Evolutionary conservation across 2,888 invertebrate species (phyloP), one percentile per base, ranked within the genome.

Genomic region (Zaprionus lineosus): DNA sequence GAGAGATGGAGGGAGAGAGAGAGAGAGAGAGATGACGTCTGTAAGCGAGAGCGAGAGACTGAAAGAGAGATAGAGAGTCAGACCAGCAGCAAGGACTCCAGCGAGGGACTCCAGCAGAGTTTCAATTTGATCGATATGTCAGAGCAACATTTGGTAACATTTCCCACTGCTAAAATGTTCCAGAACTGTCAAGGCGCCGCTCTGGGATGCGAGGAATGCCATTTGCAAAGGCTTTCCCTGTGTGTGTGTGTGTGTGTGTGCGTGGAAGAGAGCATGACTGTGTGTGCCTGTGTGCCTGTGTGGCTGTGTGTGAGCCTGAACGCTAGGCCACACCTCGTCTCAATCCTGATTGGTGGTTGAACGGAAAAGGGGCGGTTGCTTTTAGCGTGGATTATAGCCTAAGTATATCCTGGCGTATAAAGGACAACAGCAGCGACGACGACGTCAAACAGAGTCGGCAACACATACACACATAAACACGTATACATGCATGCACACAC

Each of bases 311-410:
- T 33, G 39, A 41, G 40, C 14, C 14, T 40, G 14, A 21, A n/a
- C 39, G 61, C 34, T 63, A 76, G 85, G 86, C 86, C 86, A 86
- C 86, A 89, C 89, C 89, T 87, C 86, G 84, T 74, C 87, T 87
- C 79, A 81, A 74, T 75, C 84, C 86, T 89, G 88, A 89, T 89
- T 89, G 89, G 89, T 84, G 82, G 69, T 72, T 72, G 63, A 70
- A 75, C 85, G 83, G 78, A 85, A 85, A 87, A 87, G 84, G 88
- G 85, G 87, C 87, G 88, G 82, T 43, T 70, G 68, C 58, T 55
- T 53, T 74, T 71, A 73, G 76, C 79, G 78, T 63, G 85, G 87
- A 86, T 87, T 88, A 88, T 86, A 82, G 70, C 75, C 78, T 77
- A 84, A 81, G 74, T 74, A 73, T 75, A 77, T 83, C 86, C 81